Evolutionary conservation across 2,113 vertebrate species (phyloP), one percentile per base, ranked within the genome.

Genomic region (Orycteropus afer): DNA sequence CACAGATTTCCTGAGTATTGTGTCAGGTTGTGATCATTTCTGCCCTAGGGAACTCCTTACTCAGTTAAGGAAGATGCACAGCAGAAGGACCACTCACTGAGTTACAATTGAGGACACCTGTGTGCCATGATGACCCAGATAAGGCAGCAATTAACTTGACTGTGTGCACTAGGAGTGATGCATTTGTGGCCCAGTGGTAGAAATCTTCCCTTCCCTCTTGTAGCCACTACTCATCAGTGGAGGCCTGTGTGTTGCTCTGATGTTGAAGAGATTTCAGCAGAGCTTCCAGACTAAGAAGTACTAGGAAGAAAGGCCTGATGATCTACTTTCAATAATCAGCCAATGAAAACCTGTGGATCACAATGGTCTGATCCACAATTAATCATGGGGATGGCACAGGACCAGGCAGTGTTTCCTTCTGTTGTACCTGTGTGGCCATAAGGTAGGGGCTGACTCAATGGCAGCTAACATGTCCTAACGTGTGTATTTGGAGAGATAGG

Each of bases 1-100:
- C 45, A 37, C 3, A 32, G 17, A 7, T 17, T 63, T 89, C 47
- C 78, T 32, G 37, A 32, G 57, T 45, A 23, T 40, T 9, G 3
- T 22, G 25, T 13, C 23, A 3, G 42, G 40, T 67, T 40, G 17
- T 27, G 20, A 37, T 42, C 29, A 25, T 59, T n/a, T 34, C 61
- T 5, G 37, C 88, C 47, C 25, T 11, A 5, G 45, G 14, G 49
- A 69, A 37, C 57, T 55, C 34, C 76, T 45, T 12, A 18, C 17
- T n/a, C 37, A 29, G 3, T 22, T 37, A 5, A 9, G 63, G 63
- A 57, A 71, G 47, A n/a, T 22, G 18, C 7, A 27, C 7, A 6
- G 14, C 37, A 11, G 37, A 42, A 55, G 20, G 1, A 4, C 15
- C n/a, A 1, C 0, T 5, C 14, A 2, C 49, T 42, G 14, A 37